These are phyloP conservation scores for Epinephelus fuscoguttatus DNA, from an alignment of 2,113 vertebrate species.

Conservation along the genomic window DNA sequence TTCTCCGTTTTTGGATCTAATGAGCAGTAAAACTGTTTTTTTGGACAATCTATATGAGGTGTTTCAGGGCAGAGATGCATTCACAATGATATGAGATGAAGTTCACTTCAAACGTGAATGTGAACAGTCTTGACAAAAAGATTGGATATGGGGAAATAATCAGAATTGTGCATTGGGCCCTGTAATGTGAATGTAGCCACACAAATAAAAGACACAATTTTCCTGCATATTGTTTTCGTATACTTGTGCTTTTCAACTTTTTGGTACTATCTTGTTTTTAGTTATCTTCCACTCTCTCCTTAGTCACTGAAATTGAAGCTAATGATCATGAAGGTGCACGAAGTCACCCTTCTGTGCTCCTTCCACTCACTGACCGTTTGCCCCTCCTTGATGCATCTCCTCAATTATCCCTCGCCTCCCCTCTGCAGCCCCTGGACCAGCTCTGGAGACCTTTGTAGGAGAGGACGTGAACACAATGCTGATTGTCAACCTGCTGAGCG, in stretches of 20 bases:
- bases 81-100: too few relatives aligned
- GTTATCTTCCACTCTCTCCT: neutral
- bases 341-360: neutral
- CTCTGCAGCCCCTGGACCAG: constrained; percentile 88
- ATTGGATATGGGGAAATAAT: too few relatives aligned
- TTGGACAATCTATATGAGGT: too few relatives aligned
- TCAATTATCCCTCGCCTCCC: too few relatives aligned
- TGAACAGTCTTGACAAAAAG: too few relatives aligned
- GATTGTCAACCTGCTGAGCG: constrained; percentile 94
- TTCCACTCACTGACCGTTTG: neutral
- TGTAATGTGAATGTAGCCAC: too few relatives aligned
- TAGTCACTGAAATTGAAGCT: neutral
- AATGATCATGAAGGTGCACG: neutral
- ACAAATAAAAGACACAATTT: too few relatives aligned
- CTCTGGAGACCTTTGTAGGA: constrained; percentile 96
- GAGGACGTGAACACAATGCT: constrained; percentile 95
- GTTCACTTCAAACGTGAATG: too few relatives aligned
- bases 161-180: too few relatives aligned
- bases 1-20: too few relatives aligned
- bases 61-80: too few relatives aligned
- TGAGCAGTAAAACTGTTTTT: too few relatives aligned
- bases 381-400: neutral
- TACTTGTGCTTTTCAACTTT: neutral
- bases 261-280: neutral
- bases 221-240: neutral